These are phyloP conservation scores for Microcebus griseorufus DNA, from an alignment of 2,113 vertebrate species.

Conservation along the genomic window DNA sequence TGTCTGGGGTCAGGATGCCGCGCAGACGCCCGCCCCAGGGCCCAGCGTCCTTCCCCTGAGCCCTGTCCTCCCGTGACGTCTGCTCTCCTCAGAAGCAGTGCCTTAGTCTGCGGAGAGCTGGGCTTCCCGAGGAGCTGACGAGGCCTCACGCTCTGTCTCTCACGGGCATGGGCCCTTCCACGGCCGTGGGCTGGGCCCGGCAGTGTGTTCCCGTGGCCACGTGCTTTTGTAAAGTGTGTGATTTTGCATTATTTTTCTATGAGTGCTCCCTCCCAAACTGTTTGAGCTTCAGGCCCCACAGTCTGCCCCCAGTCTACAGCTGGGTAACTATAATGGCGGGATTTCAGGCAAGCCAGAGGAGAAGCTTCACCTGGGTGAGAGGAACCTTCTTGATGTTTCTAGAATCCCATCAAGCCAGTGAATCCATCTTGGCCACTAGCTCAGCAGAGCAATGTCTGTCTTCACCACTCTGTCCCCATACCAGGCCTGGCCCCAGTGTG, in stretches of 20 bases:
- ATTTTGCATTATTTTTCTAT: background rate
- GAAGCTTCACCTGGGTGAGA: background rate
- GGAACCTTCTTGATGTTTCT: background rate
- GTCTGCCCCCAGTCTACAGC: background rate
- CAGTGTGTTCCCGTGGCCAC: background rate
- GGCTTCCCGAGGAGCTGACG: background rate
- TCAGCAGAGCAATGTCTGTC: background rate
- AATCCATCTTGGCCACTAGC: background rate
- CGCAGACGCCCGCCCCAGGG: fast-evolving
- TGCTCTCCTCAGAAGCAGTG: background rate
- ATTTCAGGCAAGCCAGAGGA: background rate
- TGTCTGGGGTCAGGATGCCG: background rate
- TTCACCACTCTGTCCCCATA: background rate
- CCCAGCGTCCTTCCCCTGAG: background rate
- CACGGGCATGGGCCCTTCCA: background rate
- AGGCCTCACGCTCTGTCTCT: background rate
- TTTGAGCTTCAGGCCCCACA: background rate
- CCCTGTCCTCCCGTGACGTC: background rate
- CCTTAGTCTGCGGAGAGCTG: background rate
- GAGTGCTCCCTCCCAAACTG: background rate
- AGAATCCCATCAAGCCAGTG: background rate
- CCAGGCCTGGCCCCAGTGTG: background rate
- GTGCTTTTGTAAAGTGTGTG: background rate
- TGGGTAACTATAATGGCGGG: background rate
- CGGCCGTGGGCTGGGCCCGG: background rate